A percentile compares a stretch with the other conserved stretches of the same genome.
Evolutionary conservation across 2,888 invertebrate species (phyloP).

Genomic region (Cephus pulcher): DNA sequence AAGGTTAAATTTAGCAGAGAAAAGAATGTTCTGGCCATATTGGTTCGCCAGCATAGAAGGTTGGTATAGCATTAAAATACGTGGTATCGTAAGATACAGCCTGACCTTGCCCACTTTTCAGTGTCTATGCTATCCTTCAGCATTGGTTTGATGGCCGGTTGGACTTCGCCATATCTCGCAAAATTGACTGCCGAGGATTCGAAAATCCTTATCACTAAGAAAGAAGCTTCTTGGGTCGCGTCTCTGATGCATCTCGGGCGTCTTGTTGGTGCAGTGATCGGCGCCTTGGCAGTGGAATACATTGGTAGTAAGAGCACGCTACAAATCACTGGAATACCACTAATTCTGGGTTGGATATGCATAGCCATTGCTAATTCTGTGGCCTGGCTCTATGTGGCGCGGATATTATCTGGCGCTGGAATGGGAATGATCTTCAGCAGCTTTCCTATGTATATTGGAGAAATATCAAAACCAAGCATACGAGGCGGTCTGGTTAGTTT

Average conservation of each 20-base stretch:
- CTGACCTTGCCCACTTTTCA: neutral
- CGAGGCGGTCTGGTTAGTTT: slow-evolving; percentile 54
- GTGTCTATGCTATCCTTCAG: neutral
- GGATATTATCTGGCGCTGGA: slow-evolving; percentile 41
- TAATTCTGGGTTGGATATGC: slow-evolving; percentile 41
- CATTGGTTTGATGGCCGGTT: slow-evolving; percentile 43
- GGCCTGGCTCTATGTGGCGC: slow-evolving; percentile 39
- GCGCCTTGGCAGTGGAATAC: slow-evolving; percentile 37
- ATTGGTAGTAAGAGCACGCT: slow-evolving; percentile 47
- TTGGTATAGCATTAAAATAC: slow-evolving; percentile 11
- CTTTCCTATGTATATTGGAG: slow-evolving; percentile 51
- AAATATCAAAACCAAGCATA: slow-evolving; percentile 49
- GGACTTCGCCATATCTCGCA: slow-evolving; percentile 52
- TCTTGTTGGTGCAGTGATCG: slow-evolving; percentile 43
- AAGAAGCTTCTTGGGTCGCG: slow-evolving; percentile 52
- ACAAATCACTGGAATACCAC: slow-evolving; percentile 37
- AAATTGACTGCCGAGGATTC: slow-evolving; percentile 37
- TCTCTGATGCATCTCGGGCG: slow-evolving; percentile 49
- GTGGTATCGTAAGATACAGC: neutral
- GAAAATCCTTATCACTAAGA: slow-evolving; percentile 34
- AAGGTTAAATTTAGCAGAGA: neutral
- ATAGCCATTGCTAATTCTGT: slow-evolving; percentile 37
- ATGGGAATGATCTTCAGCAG: slow-evolving; percentile 49
- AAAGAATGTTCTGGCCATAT: slow-evolving; percentile 24
- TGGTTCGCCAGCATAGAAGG: slow-evolving; percentile 34